Evolutionary conservation across 2,797 vertebrate species (phyloP).

Genomic region (Tolypeutes matacus): DNA sequence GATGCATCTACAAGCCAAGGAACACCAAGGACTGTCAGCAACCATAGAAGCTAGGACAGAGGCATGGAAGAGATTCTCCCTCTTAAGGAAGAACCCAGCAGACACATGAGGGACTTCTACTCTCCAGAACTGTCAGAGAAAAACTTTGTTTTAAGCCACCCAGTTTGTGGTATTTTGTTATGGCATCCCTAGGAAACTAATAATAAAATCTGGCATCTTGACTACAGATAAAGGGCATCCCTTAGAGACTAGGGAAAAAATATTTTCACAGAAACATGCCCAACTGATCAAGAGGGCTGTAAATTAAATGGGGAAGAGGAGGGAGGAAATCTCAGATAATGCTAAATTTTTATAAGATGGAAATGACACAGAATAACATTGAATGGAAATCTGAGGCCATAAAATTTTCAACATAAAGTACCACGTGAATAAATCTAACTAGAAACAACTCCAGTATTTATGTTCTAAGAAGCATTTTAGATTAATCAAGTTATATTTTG

Average conservation of each 20-base stretch:
- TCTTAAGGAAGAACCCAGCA: no score
- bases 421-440: constrained; percentile 9
- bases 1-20: no score
- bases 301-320: background rate
- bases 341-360: background rate
- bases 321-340: background rate
- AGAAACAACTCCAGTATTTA: constrained; percentile 20
- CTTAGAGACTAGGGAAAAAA: background rate
- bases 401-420: background rate
- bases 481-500: background rate
- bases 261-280: background rate
- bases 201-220: background rate
- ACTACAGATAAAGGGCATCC: background rate
- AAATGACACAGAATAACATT: background rate
- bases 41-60: no score
- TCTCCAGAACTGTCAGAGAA: no score
- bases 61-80: no score
- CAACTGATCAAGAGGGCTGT: background rate
- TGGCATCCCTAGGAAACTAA: no score
- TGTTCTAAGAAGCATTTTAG: constrained; percentile 32
- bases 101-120: no score
- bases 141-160: no score
- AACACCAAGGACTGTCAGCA: no score
- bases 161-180: no score
- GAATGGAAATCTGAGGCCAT: background rate